These are phyloP conservation scores for Oikopleura albicans DNA, from an alignment of 23 tunicate genomes.

Conservation along the genomic window DNA sequence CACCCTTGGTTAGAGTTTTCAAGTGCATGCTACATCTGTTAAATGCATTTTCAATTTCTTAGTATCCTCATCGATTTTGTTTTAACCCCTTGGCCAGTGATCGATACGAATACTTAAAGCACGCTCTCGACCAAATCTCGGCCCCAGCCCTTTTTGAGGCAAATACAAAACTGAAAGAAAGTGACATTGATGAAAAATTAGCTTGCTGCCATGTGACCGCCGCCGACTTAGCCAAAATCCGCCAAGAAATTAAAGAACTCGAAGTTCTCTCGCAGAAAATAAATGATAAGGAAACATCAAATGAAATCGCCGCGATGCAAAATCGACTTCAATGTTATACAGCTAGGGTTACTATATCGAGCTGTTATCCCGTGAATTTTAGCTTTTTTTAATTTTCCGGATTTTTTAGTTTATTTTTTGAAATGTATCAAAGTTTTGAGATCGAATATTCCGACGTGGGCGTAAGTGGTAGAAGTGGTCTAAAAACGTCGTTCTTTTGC, in stretches of 20 bases:
- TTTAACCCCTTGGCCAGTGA: not conserved
- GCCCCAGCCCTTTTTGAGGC: not conserved
- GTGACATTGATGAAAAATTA: not conserved
- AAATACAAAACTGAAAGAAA: not conserved
- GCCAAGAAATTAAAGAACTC: constrained; percentile 7
- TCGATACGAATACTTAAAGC: not conserved
- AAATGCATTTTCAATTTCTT: too few relatives aligned
- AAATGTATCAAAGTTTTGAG: too few relatives aligned
- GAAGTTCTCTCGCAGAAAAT: not conserved
- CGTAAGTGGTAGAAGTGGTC: too few relatives aligned
- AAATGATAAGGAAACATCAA: not conserved
- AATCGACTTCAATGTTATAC: not conserved
- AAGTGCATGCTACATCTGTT: too few relatives aligned
- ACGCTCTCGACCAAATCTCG: not conserved
- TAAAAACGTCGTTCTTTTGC: too few relatives aligned
- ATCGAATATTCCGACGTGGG: too few relatives aligned
- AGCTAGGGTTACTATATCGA: too few relatives aligned
- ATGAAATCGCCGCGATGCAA: not conserved
- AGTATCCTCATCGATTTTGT: too few relatives aligned
- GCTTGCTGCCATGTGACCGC: constrained; percentile 14
- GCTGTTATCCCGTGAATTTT: too few relatives aligned
- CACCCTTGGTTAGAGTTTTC: too few relatives aligned
- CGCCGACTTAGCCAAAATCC: constrained; percentile 3
- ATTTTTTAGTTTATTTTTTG: too few relatives aligned
- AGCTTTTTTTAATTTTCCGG: too few relatives aligned